phyloP scores from a whole-genome alignment of 1,140 invertebrate species.

The Drosophila nikananu region DNA sequence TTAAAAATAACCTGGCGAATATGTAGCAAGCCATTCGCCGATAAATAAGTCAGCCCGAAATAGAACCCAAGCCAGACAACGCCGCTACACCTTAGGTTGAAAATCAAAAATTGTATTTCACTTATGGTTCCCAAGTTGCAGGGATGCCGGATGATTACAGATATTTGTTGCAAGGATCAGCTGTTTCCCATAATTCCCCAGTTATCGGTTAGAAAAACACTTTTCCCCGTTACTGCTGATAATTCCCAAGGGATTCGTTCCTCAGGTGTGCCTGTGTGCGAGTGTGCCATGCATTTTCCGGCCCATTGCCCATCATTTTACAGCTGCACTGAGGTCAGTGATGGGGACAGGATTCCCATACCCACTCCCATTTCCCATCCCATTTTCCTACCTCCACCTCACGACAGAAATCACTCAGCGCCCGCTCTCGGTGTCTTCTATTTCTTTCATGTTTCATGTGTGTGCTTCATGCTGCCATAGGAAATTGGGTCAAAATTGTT shows the following conservation, averaged over 20 bases:
- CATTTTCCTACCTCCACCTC: constrained; percentile 27
- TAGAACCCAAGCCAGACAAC: constrained; percentile 47
- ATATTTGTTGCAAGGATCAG: not conserved
- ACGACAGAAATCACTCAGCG: constrained; percentile 58
- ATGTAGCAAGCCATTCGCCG: constrained; percentile 69
- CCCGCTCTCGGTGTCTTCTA: constrained; percentile 33
- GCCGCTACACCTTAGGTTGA: constrained; percentile 59
- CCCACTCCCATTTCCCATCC: constrained; percentile 4
- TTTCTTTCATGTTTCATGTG: constrained; percentile 64
- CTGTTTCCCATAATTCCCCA: not conserved
- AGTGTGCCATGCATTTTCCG: constrained; percentile 31
- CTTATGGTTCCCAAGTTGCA: constrained; percentile 2
- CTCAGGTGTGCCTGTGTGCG: constrained; percentile 27
- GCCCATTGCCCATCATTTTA: constrained; percentile 67
- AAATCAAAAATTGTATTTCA: constrained; percentile 5
- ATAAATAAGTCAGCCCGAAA: constrained; percentile 75
- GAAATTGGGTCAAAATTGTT: constrained; percentile 84
- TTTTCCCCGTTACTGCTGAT: not conserved
- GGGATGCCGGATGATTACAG: not conserved
- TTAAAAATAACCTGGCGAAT: constrained; percentile 80
- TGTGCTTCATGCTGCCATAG: constrained; percentile 32
- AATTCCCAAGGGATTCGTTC: not conserved
- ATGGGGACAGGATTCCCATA: constrained; percentile 44
- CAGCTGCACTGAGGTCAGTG: constrained; percentile 76
- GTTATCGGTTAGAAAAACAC: not conserved